Evolutionary conservation across 2,113 vertebrate genomes (phyloP).

Genomic region (Rhinogobius similis): DNA sequence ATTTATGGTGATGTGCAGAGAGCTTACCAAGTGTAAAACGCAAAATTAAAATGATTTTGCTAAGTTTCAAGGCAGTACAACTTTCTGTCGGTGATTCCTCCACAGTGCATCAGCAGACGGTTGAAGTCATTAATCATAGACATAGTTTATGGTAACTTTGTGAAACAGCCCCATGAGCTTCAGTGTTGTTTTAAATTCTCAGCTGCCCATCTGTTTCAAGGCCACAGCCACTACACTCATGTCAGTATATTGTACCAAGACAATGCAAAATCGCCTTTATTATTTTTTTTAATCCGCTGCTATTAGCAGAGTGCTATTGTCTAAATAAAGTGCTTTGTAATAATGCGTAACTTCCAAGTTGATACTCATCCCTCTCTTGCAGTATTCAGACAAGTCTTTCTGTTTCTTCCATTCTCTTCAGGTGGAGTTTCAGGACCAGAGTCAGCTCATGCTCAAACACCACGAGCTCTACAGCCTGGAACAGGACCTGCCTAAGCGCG

Average conservation of each 20-base stretch:
- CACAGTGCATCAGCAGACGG: neutral
- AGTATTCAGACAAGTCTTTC: neutral
- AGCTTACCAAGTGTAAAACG: constrained; percentile 31
- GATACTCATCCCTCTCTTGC: too few relatives aligned
- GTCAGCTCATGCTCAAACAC: constrained; percentile 89
- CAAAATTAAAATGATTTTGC: constrained; percentile 11
- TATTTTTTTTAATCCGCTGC: too few relatives aligned
- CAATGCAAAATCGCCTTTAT: too few relatives aligned
- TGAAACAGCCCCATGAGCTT: too few relatives aligned
- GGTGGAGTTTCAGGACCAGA: constrained; percentile 95
- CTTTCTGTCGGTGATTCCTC: constrained; percentile 6
- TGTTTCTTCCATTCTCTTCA: too few relatives aligned
- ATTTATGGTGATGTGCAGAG: constrained; percentile 24
- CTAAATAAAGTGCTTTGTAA: too few relatives aligned
- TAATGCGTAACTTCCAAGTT: too few relatives aligned
- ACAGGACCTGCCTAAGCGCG: constrained; percentile 93
- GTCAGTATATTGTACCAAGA: neutral
- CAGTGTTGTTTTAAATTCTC: too few relatives aligned
- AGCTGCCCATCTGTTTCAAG: too few relatives aligned
- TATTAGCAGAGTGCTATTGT: too few relatives aligned
- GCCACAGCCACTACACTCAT: too few relatives aligned
- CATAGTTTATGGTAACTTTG: neutral
- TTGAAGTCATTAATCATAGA: constrained; percentile 9
- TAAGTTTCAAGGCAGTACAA: constrained; percentile 6
- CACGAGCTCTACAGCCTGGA: constrained; percentile 89